Evolutionary conservation across 1,140 invertebrate species (phyloP).

Genomic region (Halictus rubicundus): DNA sequence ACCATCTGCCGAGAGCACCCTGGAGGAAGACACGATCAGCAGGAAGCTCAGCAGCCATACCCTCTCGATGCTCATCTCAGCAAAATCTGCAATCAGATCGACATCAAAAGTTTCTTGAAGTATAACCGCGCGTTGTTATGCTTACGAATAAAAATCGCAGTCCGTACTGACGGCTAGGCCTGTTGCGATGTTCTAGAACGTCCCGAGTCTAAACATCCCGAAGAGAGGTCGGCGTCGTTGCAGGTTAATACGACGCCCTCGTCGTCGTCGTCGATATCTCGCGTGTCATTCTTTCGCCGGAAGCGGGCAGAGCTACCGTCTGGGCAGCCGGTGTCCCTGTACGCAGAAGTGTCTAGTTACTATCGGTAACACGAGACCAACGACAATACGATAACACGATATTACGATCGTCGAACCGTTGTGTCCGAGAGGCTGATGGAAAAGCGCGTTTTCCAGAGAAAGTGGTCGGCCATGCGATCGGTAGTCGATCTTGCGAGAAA

Average conservation of each 20-base stretch:
- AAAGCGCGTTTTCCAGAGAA: constrained; percentile 17
- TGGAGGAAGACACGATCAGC: constrained; percentile 65
- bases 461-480: background rate
- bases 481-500: background rate
- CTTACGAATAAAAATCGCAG: background rate
- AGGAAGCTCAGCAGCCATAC: constrained; percentile 20
- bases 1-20: constrained; percentile 74
- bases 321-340: constrained; percentile 21
- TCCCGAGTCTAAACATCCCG: background rate
- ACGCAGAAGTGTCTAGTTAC: constrained; percentile 50
- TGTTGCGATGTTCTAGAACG: constrained; percentile 10
- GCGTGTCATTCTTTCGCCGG: constrained; percentile 21
- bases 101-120: too few species aligned
- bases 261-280: constrained; percentile 20
- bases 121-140: too few species aligned
- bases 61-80: constrained; percentile 45
- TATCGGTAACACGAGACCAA: constrained; percentile 21
- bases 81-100: too few species aligned
- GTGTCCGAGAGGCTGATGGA: background rate
- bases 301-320: constrained; percentile 25
- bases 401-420: background rate
- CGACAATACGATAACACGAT: background rate
- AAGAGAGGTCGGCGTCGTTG: background rate
- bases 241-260: constrained; percentile 1
- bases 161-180: background rate